Percentiles rank a stretch among this genome's conserved stretches.
Conservation (phyloP, 2,888 invertebrate genomes). For the Drosophila siamana region DNA sequence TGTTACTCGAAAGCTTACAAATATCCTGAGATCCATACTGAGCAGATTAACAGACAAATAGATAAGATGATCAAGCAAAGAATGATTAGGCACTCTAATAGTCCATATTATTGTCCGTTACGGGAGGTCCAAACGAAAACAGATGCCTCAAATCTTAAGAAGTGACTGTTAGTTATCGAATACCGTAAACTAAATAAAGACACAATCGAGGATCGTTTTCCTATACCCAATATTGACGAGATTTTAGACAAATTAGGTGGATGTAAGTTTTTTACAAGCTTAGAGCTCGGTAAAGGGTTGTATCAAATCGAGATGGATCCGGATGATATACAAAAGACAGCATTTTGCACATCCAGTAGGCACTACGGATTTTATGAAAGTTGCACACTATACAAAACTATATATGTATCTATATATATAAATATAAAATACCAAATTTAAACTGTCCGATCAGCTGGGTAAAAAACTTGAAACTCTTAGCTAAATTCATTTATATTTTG, state of each 20-base stretch:
- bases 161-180: background rate
- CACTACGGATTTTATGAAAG: background rate
- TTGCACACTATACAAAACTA: no score
- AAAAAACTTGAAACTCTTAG: no score
- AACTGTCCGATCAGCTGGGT: background rate
- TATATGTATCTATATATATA: no score
- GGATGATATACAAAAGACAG: no score
- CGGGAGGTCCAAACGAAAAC: background rate
- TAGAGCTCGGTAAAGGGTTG: no score
- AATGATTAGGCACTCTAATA: background rate
- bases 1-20: slow-evolving; percentile 1
- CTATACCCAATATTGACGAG: no score
- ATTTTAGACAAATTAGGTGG: no score
- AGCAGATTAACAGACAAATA: background rate
- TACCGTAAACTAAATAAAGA: slow-evolving; percentile 1
- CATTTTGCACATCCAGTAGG: background rate
- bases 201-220: background rate
- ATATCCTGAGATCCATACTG: background rate
- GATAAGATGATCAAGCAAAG: background rate
- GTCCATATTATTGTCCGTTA: background rate
- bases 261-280: no score
- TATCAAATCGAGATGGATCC: no score
- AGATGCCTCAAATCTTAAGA: background rate
- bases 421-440: no score
- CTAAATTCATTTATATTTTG: no score